Conservation (phyloP, 2,888 invertebrate genomes). For the Epicampocera succincta region DNA sequence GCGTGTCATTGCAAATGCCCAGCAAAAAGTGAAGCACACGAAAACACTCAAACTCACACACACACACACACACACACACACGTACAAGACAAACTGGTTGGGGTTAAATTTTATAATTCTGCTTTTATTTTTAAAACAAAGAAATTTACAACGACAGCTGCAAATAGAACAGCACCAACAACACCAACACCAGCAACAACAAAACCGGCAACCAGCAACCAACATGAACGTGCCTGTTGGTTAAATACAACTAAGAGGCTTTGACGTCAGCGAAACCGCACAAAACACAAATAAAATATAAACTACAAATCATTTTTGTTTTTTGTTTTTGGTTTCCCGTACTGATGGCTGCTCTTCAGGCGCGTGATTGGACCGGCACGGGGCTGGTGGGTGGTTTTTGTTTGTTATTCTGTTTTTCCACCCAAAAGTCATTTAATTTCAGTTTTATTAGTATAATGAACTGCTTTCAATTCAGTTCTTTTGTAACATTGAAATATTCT, state of each 20-base stretch:
- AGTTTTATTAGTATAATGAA: too few species aligned
- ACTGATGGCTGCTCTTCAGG: too few species aligned
- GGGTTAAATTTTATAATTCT: constrained; percentile 13
- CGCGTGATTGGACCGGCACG: too few species aligned
- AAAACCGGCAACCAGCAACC: constrained; percentile 22
- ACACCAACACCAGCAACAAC: constrained; percentile 25
- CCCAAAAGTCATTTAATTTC: too few species aligned
- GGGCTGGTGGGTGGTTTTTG: too few species aligned
- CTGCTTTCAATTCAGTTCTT: too few species aligned
- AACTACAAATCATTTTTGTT: not conserved
- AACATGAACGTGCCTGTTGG: constrained; percentile 61
- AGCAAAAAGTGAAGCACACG: constrained; percentile 14
- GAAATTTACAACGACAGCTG: constrained; percentile 26
- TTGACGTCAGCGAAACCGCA: constrained; percentile 66
- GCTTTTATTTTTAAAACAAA: constrained; percentile 24
- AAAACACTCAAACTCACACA: too few species aligned
- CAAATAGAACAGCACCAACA: not conserved
- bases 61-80: too few species aligned
- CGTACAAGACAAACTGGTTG: too few species aligned
- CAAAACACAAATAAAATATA: constrained; percentile 19
- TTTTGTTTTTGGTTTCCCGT: constrained; percentile 8
- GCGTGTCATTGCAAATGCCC: constrained; percentile 63
- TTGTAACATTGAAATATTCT: too few species aligned
- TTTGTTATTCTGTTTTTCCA: too few species aligned
- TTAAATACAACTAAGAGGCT: constrained; percentile 61